Conservation (phyloP, 2,113 vertebrate genomes). For the Odocoileus hemionus region DNA sequence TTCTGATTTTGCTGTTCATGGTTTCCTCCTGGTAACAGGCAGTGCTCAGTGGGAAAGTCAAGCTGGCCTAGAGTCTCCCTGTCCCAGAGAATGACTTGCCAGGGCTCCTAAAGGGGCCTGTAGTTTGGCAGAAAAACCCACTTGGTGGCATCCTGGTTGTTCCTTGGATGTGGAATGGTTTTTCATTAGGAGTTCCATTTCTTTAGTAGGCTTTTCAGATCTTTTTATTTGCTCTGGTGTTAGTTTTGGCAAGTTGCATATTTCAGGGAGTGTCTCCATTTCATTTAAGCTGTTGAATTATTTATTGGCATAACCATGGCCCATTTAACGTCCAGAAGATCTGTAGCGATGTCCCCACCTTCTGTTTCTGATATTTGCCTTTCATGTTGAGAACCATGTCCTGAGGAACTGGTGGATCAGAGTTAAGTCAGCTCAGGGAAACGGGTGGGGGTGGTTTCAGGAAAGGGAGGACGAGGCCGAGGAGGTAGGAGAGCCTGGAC, state of each 20-base stretch:
- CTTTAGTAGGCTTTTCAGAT: background rate
- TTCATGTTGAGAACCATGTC: background rate
- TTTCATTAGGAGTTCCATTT: background rate
- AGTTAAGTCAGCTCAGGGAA: background rate
- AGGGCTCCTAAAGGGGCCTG: background rate
- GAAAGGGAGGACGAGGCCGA: fast-evolving
- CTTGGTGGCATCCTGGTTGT: background rate
- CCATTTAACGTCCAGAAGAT: background rate
- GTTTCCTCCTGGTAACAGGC: constrained; percentile 25
- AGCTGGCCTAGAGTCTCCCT: background rate
- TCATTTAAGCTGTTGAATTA: background rate
- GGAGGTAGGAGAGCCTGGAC: background rate
- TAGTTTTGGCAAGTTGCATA: background rate
- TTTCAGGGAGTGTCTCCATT: background rate
- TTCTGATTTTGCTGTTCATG: background rate
- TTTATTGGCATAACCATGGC: background rate
- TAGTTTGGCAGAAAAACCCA: background rate
- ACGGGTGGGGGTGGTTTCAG: background rate
- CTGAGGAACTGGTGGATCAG: background rate
- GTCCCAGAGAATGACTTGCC: background rate
- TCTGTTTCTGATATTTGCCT: background rate
- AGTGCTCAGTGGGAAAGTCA: background rate
- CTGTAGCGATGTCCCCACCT: background rate
- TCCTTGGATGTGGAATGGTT: background rate
- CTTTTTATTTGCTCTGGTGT: background rate